These are phyloP conservation scores for Labroides dimidiatus DNA, from an alignment of 2,797 vertebrate genomes.

Conservation along the genomic window DNA sequence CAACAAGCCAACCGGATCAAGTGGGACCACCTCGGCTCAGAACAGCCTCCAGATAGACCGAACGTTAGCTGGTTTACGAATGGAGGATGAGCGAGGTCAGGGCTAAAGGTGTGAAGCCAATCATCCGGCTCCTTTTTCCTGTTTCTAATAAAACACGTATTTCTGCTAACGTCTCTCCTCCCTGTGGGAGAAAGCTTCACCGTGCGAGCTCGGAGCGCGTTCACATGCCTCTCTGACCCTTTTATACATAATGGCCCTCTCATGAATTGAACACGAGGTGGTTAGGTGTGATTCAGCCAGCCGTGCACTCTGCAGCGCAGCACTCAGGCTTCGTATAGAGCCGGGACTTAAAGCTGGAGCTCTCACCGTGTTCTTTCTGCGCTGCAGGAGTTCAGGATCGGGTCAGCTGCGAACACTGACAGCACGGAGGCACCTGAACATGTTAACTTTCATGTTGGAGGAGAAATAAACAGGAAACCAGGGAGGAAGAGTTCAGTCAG, in stretches of 20 bases:
- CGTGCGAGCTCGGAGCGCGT: constrained; percentile 47
- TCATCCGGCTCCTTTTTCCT: constrained; percentile 11
- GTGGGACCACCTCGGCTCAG: constrained; percentile 36
- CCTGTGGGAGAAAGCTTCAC: constrained; percentile 42
- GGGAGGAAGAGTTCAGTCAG: neutral
- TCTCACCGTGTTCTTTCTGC: neutral
- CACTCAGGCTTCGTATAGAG: constrained; percentile 56
- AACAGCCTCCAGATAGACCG: constrained; percentile 43
- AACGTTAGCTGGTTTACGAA: constrained; percentile 27
- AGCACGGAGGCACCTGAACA: constrained; percentile 1
- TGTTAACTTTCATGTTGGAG: constrained; percentile 9
- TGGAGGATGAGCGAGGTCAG: constrained; percentile 21
- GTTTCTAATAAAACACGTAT: constrained; percentile 26
- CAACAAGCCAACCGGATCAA: constrained; percentile 26
- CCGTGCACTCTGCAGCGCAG: constrained; percentile 35
- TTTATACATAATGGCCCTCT: constrained; percentile 68
- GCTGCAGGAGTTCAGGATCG: constrained; percentile 28
- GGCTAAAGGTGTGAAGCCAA: constrained; percentile 35
- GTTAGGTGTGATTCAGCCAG: constrained; percentile 66
- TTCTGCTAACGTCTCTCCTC: constrained; percentile 19
- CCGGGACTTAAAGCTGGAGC: constrained; percentile 29
- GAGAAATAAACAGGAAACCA: too few relatives aligned
- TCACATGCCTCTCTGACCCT: constrained; percentile 70
- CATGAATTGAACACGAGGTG: constrained; percentile 72
- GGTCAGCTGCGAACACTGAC: constrained; percentile 36